Conservation (phyloP, 2,888 invertebrate species). For the Heteromurus nitidus region DNA sequence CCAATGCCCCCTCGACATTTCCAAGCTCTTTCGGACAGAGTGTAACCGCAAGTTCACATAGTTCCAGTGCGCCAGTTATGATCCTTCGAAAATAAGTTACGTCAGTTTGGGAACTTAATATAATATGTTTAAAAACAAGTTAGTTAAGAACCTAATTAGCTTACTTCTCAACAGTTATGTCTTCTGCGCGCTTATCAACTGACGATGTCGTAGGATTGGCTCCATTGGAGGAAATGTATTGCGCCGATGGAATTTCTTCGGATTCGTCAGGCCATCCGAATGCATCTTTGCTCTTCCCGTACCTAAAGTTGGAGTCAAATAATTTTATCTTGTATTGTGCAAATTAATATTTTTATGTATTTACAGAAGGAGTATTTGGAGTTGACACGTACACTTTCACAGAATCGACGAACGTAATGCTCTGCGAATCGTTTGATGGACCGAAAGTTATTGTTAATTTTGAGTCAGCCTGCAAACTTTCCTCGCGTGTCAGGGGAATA, state of each 20-base stretch:
- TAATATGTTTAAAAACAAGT: not conserved
- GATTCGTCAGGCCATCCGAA: conserved; percentile 98
- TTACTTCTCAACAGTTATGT: conserved; percentile 68
- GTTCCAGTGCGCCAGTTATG: conserved; percentile 69
- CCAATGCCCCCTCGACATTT: conserved; percentile 66
- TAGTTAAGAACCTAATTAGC: not conserved
- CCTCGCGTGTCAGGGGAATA: conserved; percentile 94
- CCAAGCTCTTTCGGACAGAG: conserved; percentile 68
- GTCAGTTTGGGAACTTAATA: not conserved
- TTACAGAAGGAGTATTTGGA: too few species aligned
- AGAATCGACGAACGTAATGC: conserved; percentile 94
- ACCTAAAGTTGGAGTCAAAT: too few species aligned
- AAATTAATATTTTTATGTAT: too few species aligned
- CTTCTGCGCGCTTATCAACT: conserved; percentile 64
- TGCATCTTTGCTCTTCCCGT: conserved; percentile 95
- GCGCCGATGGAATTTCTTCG: conserved; percentile 80
- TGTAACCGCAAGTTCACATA: conserved; percentile 71
- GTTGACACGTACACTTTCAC: conserved; percentile 88
- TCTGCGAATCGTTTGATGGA: conserved; percentile 89
- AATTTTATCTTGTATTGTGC: too few species aligned
- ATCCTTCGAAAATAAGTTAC: conserved; percentile 48
- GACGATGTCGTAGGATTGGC: conserved; percentile 69
- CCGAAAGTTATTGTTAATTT: conserved; percentile 89
- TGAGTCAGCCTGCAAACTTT: conserved; percentile 93
- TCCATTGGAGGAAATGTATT: conserved; percentile 74